Evolutionary conservation across 2,888 invertebrate genomes (phyloP), one percentile per base, ranked within the genome.

Genomic region (Drosophila infuscata): DNA sequence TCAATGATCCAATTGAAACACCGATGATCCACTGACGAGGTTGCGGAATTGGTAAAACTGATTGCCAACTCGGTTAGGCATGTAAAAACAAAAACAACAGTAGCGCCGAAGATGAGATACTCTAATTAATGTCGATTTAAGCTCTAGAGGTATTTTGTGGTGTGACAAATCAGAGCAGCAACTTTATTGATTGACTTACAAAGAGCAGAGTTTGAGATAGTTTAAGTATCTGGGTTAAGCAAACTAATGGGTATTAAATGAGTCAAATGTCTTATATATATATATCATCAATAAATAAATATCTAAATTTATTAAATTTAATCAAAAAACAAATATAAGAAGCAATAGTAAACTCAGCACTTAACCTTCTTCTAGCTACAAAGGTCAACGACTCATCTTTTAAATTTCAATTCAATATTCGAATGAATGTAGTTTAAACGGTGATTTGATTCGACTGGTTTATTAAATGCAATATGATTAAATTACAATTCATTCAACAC

Each of bases 1-100:
- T 17, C 17, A 66, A 56, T 41, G 30, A 66, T 56, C 68, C 56
- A 56, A 68, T 66, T 67, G 38, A 48, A 36, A 54, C 38, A 38
- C 53, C 29, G 20, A 25, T 46, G 46, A 66, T 41, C 12, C 63
- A 29, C 48, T 15, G 51, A 35, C 20, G 62, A 35, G 51, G 12
- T 20, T 12, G 60, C 11, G 20, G 41, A 35, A 33, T 20, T 17
- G 38, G 54, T 52, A 67, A 57, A 57, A 38, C 33, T 41, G 51
- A 52, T 58, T n/a, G 36, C 32, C 25, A 46, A 46, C 36, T 67
- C 29, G 38, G 51, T 57, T 46, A 36, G 64, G 57, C 20, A 30
- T 5, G 51, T 20, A 17, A 52, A 25, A n/a, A 25, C 8, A 9
- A 38, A 32, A 7, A 11, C 33, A 12, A 6, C 17, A 11, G 25